Conservation (phyloP, 1,140 invertebrate genomes). For the Pseudomyrmex cubaensis region DNA sequence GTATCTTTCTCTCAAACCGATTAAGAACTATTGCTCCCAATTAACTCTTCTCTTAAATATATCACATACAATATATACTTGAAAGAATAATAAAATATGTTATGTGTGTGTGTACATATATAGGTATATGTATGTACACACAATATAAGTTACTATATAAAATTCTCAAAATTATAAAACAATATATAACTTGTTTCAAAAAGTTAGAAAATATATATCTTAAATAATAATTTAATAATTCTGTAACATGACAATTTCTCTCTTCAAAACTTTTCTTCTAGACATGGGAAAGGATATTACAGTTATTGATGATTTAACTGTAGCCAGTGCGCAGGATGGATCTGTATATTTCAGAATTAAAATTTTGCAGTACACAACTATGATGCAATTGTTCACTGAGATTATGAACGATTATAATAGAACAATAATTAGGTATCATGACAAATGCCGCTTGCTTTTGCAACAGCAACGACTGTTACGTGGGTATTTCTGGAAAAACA, state of each 20-base stretch:
- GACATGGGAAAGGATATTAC: constrained; percentile 78
- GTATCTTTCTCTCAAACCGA: too few relatives aligned
- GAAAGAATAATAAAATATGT: too few relatives aligned
- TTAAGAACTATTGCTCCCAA: too few relatives aligned
- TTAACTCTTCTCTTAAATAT: too few relatives aligned
- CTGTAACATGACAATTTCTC: background rate
- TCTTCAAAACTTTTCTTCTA: constrained; percentile 18
- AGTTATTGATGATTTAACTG: constrained; percentile 73
- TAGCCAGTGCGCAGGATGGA: constrained; percentile 70
- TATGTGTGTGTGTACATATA: too few relatives aligned
- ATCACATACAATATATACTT: too few relatives aligned
- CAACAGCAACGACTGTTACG: constrained; percentile 91
- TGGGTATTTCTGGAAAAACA: constrained; percentile 80
- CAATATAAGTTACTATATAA: too few relatives aligned
- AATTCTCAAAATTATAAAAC: too few relatives aligned
- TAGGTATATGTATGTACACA: too few relatives aligned
- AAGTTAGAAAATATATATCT: too few relatives aligned
- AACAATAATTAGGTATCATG: constrained; percentile 90
- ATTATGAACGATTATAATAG: constrained; percentile 91
- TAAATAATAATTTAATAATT: too few relatives aligned
- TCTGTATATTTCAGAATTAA: constrained; percentile 82
- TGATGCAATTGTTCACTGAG: constrained; percentile 83
- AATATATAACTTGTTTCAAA: too few relatives aligned
- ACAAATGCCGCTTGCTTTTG: constrained; percentile 90
- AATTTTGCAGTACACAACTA: constrained; percentile 84